These are phyloP conservation scores for Gambusia yucatana DNA, from an alignment of 2,797 vertebrate species.

Conservation along the genomic window DNA sequence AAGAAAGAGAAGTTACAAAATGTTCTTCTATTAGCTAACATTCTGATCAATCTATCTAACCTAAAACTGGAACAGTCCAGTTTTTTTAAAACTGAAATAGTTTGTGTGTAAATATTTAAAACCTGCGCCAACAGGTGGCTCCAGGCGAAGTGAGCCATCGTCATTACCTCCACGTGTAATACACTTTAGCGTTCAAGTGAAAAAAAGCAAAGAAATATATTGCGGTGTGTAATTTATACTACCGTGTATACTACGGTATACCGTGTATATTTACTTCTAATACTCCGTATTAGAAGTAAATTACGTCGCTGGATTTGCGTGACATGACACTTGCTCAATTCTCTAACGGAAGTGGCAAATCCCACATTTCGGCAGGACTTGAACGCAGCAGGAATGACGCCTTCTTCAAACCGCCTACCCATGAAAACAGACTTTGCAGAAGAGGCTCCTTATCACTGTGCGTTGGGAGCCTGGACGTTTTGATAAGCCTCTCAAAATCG, in stretches of 20 bases:
- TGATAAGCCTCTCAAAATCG: constrained; percentile 7
- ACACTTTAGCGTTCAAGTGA: not conserved
- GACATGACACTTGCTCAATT: not conserved
- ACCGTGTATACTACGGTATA: not conserved
- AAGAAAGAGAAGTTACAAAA: not conserved
- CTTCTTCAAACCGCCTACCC: constrained; percentile 38
- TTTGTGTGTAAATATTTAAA: not conserved
- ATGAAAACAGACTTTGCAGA: constrained; percentile 41
- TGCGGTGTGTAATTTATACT: not conserved
- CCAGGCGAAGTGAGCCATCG: constrained; percentile 18
- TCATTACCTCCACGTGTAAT: constrained; percentile 13
- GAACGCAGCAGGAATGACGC: constrained; percentile 52
- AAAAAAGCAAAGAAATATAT: not conserved
- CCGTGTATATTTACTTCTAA: too few relatives aligned
- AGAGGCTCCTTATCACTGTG: constrained; percentile 16
- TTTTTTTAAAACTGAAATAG: not conserved
- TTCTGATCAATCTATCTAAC: not conserved
- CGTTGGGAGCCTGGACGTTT: not conserved
- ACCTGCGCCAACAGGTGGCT: constrained; percentile 47
- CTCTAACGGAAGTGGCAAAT: rapidly evolving
- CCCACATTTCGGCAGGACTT: rapidly evolving
- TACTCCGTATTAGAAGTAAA: not conserved
- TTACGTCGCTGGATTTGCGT: not conserved
- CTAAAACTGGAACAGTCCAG: not conserved
- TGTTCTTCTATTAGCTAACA: not conserved